Percentiles rank a stretch among this genome's conserved stretches.
Evolutionary conservation across 2,888 invertebrate species (phyloP).

Genomic region (Napeogenes sylphis): DNA sequence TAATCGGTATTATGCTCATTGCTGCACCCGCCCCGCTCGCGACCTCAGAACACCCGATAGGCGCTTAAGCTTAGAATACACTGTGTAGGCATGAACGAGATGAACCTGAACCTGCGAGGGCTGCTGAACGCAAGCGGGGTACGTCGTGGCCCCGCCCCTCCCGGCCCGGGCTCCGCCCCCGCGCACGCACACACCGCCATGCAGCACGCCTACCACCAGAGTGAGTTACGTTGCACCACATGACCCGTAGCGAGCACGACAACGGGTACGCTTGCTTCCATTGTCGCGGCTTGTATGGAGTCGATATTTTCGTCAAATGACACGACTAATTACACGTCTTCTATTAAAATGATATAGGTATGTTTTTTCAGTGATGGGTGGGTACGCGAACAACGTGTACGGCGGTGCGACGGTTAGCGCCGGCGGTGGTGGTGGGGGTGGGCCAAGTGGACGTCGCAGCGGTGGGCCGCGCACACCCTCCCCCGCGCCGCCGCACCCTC

Average conservation of each 20-base stretch:
- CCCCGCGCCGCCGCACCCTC: constrained; percentile 68
- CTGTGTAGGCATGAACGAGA: constrained; percentile 60
- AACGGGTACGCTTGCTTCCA: too few relatives aligned
- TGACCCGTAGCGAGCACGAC: too few relatives aligned
- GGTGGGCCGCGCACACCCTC: constrained; percentile 70
- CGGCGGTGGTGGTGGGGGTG: constrained; percentile 25
- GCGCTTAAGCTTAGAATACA: neutral
- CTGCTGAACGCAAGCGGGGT: constrained; percentile 57
- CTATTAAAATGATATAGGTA: neutral
- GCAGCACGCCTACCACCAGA: constrained; percentile 66
- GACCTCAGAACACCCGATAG: neutral
- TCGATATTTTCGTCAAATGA: too few relatives aligned
- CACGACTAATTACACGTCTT: neutral
- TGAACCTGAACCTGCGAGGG: constrained; percentile 73
- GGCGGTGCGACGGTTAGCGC: constrained; percentile 30
- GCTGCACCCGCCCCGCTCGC: constrained; percentile 3
- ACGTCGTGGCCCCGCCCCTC: constrained; percentile 35
- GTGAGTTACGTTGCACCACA: constrained; percentile 42
- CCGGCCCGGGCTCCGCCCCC: constrained; percentile 25
- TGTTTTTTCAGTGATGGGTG: constrained; percentile 54
- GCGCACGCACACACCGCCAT: constrained; percentile 41
- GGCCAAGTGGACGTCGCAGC: constrained; percentile 50
- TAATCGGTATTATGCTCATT: constrained; percentile 55
- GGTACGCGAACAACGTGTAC: constrained; percentile 52
- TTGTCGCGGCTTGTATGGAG: too few relatives aligned